Evolutionary conservation across 2,888 invertebrate genomes (phyloP).

Genomic region (Ornithoptera priamus): DNA sequence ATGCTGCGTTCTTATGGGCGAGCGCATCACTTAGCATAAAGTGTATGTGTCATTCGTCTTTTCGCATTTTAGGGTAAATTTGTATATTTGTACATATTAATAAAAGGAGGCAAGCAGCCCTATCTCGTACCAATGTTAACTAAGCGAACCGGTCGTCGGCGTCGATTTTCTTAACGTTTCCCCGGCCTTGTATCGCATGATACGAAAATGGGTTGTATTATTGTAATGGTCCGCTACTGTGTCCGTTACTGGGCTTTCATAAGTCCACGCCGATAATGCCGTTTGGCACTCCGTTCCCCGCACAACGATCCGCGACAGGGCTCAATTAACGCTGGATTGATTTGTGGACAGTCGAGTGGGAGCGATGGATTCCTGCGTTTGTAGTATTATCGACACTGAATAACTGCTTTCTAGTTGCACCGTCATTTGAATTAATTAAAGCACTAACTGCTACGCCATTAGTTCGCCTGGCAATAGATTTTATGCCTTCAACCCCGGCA

Average conservation of each 20-base stretch:
- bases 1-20: too few species aligned
- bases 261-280: constrained; percentile 26
- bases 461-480: constrained; percentile 8
- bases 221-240: constrained; percentile 30
- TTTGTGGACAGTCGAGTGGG: constrained; percentile 47
- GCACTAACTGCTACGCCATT: constrained; percentile 10
- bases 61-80: too few species aligned
- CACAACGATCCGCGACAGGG: constrained; percentile 21
- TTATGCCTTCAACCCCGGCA: neutral
- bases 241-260: constrained; percentile 31
- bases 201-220: constrained; percentile 32
- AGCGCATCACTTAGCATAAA: too few species aligned
- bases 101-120: constrained; percentile 23
- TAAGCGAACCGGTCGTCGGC: constrained; percentile 27
- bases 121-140: constrained; percentile 23
- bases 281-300: constrained; percentile 10
- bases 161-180: constrained; percentile 33
- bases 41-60: too few species aligned
- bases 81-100: neutral
- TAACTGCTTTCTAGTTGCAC: constrained; percentile 43
- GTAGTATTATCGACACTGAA: constrained; percentile 40
- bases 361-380: constrained; percentile 42
- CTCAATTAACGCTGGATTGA: constrained; percentile 41
- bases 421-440: constrained; percentile 28
- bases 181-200: constrained; percentile 29